Conservation (phyloP, 2,113 vertebrate species). For the Pungitius pungitius region DNA sequence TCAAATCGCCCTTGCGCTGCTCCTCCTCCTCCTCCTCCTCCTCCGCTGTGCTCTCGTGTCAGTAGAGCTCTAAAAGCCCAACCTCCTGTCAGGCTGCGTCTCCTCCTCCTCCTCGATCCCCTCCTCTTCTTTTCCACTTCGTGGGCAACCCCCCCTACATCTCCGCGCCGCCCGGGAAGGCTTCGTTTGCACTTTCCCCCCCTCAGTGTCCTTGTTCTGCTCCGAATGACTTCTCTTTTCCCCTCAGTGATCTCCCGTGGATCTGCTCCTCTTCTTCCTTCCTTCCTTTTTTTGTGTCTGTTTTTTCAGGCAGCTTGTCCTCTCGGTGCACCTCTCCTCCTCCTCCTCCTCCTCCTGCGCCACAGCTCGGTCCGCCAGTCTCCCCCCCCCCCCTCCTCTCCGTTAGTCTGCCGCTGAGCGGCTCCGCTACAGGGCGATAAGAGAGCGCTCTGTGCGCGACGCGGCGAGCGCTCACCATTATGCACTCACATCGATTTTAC, state of each 20-base stretch:
- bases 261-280: conserved; percentile 14
- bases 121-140: conserved; percentile 59
- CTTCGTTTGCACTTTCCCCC: conserved; percentile 41
- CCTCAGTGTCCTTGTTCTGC: conserved; percentile 58
- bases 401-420: conserved; percentile 50
- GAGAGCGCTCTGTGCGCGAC: conserved; percentile 33
- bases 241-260: conserved; percentile 43
- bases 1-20: conserved; percentile 71
- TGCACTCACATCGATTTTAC: too few species aligned
- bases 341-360: conserved; percentile 64
- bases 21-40: conserved; percentile 52
- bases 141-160: conserved; percentile 35
- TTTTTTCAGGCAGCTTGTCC: conserved; percentile 53
- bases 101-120: conserved; percentile 46
- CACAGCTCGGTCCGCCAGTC: conserved; percentile 70
- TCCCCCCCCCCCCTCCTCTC: conserved; percentile 43
- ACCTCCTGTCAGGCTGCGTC: conserved; percentile 54
- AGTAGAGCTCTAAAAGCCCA: conserved; percentile 52
- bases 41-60: conserved; percentile 49
- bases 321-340: conserved; percentile 42
- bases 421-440: conserved; percentile 31
- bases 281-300: conserved; percentile 1
- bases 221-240: conserved; percentile 63
- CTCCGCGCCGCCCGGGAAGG: conserved; percentile 41
- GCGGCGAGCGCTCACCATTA: neutral